Conservation (phyloP, 2,888 invertebrate genomes). For the Silvanus unidentatus region DNA sequence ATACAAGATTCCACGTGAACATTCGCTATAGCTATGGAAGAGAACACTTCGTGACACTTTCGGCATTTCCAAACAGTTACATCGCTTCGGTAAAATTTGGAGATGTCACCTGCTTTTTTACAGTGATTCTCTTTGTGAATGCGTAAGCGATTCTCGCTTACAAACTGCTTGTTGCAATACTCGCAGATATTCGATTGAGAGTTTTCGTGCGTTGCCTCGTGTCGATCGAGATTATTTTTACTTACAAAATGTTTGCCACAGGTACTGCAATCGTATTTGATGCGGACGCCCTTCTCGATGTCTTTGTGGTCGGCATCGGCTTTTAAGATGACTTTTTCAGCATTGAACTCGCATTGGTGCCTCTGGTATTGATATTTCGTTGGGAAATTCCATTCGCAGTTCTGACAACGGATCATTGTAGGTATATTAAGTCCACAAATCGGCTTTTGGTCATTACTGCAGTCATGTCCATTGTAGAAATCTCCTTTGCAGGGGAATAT, state of each 20-base stretch:
- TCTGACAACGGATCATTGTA: constrained; percentile 43
- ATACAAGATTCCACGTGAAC: constrained; percentile 34
- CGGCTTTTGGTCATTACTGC: too few relatives aligned
- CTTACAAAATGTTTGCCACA: constrained; percentile 45
- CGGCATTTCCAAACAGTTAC: constrained; percentile 45
- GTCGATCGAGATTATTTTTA: constrained; percentile 43
- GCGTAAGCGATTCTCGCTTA: constrained; percentile 43
- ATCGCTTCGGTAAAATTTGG: constrained; percentile 45
- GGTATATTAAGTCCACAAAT: constrained; percentile 26
- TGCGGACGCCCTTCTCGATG: constrained; percentile 37
- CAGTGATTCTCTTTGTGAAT: constrained; percentile 47
- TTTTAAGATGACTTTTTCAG: constrained; percentile 43
- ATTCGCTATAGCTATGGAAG: constrained; percentile 35
- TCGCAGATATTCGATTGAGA: constrained; percentile 42
- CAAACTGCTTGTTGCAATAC: constrained; percentile 45
- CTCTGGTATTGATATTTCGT: constrained; percentile 47
- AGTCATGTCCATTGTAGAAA: too few relatives aligned
- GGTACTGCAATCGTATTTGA: constrained; percentile 40
- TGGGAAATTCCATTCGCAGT: constrained; percentile 46
- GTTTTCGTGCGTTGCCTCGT: constrained; percentile 41
- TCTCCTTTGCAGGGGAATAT: too few relatives aligned
- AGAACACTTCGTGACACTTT: constrained; percentile 45
- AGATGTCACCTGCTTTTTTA: constrained; percentile 44
- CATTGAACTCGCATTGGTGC: constrained; percentile 46
- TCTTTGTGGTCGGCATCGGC: constrained; percentile 38